These are phyloP conservation scores for Caenorhabditis wallacei DNA, from an alignment of 2,888 invertebrate species.

Conservation along the genomic window DNA sequence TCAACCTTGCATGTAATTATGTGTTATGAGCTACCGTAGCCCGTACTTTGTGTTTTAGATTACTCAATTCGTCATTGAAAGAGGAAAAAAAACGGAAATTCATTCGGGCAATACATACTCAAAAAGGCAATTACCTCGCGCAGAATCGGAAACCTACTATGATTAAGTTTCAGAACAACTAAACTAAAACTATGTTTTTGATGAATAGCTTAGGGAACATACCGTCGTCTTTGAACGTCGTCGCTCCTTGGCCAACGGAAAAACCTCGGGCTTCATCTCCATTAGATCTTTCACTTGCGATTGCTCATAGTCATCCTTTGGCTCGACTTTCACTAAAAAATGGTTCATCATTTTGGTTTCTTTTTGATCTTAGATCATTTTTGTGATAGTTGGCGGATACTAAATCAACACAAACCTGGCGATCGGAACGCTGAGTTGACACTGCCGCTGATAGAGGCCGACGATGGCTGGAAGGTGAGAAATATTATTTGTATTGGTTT, in stretches of 20 bases:
- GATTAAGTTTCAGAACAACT: not conserved
- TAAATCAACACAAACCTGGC: constrained; percentile 57
- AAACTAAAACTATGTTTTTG: not conserved
- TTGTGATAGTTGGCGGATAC: not conserved
- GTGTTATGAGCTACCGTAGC: too few species aligned
- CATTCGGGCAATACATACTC: not conserved
- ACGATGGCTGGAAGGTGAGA: constrained; percentile 39
- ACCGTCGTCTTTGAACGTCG: constrained; percentile 50
- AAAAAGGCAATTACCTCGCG: not conserved
- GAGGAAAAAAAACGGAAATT: constrained; percentile 3
- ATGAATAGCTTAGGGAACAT: constrained; percentile 2
- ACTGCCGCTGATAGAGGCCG: constrained; percentile 54
- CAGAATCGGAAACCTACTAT: not conserved
- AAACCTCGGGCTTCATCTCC: constrained; percentile 46
- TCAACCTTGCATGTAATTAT: too few species aligned
- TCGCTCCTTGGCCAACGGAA: constrained; percentile 45
- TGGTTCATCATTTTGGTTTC: constrained; percentile 6
- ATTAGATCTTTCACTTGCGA: constrained; percentile 30
- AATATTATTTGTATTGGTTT: constrained; percentile 36
- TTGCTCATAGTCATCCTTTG: constrained; percentile 54
- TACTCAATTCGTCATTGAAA: too few species aligned
- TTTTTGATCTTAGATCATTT: constrained; percentile 24
- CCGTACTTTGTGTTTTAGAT: too few species aligned
- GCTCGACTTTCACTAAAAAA: constrained; percentile 62
- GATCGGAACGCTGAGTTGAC: constrained; percentile 66